These are phyloP conservation scores for Phyto melanocephala DNA, from an alignment of 2,888 invertebrate species.

Conservation along the genomic window DNA sequence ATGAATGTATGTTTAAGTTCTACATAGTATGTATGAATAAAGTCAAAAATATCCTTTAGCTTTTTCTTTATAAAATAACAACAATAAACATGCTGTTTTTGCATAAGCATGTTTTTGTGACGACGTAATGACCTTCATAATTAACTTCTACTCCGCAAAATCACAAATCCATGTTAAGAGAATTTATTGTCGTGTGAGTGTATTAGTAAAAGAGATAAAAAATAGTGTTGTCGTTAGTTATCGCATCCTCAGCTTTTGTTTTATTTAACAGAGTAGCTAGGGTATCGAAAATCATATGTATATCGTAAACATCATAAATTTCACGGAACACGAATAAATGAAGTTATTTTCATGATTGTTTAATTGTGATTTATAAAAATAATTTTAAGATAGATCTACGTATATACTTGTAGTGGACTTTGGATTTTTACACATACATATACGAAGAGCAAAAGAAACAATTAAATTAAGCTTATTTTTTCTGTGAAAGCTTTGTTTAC, in stretches of 20 bases:
- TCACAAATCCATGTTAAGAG: slow-evolving; percentile 33
- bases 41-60: slow-evolving; percentile 22
- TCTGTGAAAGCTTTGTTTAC: too few relatives aligned
- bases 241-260: slow-evolving; percentile 35
- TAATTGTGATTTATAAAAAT: too few relatives aligned
- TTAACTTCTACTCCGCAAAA: slow-evolving; percentile 53
- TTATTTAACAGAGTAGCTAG: neutral
- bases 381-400: too few relatives aligned
- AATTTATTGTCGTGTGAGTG: neutral
- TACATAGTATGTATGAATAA: neutral
- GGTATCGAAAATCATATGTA: too few relatives aligned
- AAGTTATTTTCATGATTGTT: too few relatives aligned
- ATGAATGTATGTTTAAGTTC: neutral
- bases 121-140: slow-evolving; percentile 76
- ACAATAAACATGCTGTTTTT: slow-evolving; percentile 22
- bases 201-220: slow-evolving; percentile 24
- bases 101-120: slow-evolving; percentile 54
- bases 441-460: too few relatives aligned
- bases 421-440: too few relatives aligned
- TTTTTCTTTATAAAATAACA: slow-evolving; percentile 14
- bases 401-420: too few relatives aligned
- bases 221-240: neutral
- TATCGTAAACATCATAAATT: too few relatives aligned
- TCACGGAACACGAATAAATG: too few relatives aligned
- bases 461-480: too few relatives aligned